phyloP scores from a whole-genome alignment of 2,888 invertebrate genomes.

The Koerneria pararmatus region DNA sequence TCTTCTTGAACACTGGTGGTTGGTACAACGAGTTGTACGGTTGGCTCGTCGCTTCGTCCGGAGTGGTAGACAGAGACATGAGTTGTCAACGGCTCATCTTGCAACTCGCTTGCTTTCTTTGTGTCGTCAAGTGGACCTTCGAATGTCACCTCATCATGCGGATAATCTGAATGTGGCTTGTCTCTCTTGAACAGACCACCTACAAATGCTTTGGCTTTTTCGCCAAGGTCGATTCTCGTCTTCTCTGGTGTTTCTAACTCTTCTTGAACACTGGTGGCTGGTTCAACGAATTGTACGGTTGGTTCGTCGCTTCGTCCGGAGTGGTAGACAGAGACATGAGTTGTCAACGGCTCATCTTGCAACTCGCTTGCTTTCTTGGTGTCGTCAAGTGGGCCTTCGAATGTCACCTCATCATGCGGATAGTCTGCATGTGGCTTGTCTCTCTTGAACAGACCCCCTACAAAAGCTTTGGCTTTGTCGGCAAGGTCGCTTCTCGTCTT shows the following conservation, averaged over 20 bases:
- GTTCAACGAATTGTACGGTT: background rate
- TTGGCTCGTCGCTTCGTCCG: slow-evolving; percentile 1
- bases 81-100: background rate
- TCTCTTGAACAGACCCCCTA: slow-evolving; percentile 11
- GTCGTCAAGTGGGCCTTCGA: slow-evolving; percentile 2
- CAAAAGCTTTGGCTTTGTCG: slow-evolving; percentile 8
- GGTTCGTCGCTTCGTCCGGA: slow-evolving; percentile 4
- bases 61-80: slow-evolving; percentile 8
- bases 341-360: slow-evolving; percentile 1
- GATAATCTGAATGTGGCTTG: slow-evolving; percentile 5
- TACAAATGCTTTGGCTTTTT: slow-evolving; percentile 8
- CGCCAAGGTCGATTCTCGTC: slow-evolving; percentile 13
- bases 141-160: background rate
- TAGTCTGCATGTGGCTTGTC: slow-evolving; percentile 8
- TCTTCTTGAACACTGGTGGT: too few species aligned
- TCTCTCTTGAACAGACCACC: slow-evolving; percentile 13
- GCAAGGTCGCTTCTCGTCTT: slow-evolving; percentile 11
- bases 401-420: slow-evolving; percentile 1
- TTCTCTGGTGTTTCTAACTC: slow-evolving; percentile 4
- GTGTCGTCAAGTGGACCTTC: slow-evolving; percentile 11
- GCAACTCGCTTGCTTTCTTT: background rate
- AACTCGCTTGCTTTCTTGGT: background rate
- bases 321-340: slow-evolving; percentile 7
- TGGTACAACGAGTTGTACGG: background rate
- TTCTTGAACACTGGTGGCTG: background rate